Evolutionary conservation across 1,140 invertebrate species (phyloP), one percentile per base, ranked within the genome.

Genomic region (Papilio dardanus): DNA sequence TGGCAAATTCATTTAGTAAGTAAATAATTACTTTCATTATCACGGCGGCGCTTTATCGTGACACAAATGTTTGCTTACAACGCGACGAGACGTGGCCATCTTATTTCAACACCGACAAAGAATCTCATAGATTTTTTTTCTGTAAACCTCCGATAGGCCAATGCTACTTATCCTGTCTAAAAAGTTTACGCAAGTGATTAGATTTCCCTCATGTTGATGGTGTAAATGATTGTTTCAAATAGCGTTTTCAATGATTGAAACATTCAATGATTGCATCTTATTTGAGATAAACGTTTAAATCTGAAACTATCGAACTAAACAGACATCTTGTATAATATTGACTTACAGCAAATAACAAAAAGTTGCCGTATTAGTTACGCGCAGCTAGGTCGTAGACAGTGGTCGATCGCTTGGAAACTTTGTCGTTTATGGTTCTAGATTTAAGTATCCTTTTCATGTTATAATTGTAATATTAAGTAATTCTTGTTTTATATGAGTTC

Each of bases 1-100:
- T 68, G 67, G 67, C 67, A 68, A 71, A 71, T 46, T 71, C 40
- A 71, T 71, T 28, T 50, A 50, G 37, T 50, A 12, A 16, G 69
- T 71, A 71, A 71, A 71, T 71, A 71, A 71, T 71, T 71, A 71
- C 69, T 71, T 71, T 71, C 69, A 71, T 71, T 71, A 71, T 71
- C 69, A 71, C 40, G 42, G 37, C 21, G 69, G 40, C 69, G 69
- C 16, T 71, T 71, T 71, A 71, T 71, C 69, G 42, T 71, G 69
- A 71, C 69, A 71, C 24, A 71, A 71, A 71, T 71, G 69, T 71
- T 71, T 71, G 69, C 30, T 30, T 24, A 24, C 37, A 46, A 28
- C 21, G 24, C 21, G 12, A 16, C 42, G 12, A 37, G 19, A 69
- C 67, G 69, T 50, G 69, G 50, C 5, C 42, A 42, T 42, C 69